phyloP scores from a whole-genome alignment of 2,888 invertebrate genomes.

The Ophonus ardosiacus region DNA sequence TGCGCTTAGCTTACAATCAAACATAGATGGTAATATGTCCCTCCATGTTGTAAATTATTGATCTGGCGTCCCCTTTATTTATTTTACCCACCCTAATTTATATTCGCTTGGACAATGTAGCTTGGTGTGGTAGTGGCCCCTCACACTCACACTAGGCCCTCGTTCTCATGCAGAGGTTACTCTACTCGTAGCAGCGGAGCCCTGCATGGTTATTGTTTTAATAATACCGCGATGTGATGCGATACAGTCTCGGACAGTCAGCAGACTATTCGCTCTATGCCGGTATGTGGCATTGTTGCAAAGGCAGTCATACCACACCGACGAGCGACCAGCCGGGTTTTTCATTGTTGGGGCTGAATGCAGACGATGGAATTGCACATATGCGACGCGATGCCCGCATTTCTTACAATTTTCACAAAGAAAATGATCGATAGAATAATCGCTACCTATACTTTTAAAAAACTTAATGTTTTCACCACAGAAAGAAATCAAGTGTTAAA shows the following conservation, averaged over 20 bases:
- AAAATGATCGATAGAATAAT: too few relatives aligned
- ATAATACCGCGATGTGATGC: conserved; percentile 21
- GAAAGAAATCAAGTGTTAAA: too few relatives aligned
- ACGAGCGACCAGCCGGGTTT: neutral
- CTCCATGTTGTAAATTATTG: conserved; percentile 73
- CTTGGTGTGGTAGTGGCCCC: conserved; percentile 15
- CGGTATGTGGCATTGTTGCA: conserved; percentile 25
- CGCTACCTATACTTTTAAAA: too few relatives aligned
- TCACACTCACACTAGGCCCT: neutral
- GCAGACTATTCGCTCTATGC: neutral
- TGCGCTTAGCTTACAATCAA: neutral
- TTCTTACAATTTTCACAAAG: too few relatives aligned
- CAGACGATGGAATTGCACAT: neutral
- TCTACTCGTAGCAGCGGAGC: neutral
- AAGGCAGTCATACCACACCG: neutral
- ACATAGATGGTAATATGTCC: neutral
- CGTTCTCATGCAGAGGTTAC: too few relatives aligned
- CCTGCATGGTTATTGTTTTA: conserved; percentile 34
- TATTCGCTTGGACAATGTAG: conserved; percentile 68
- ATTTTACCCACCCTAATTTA: conserved; percentile 75
- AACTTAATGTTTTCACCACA: too few relatives aligned
- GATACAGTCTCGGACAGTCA: neutral
- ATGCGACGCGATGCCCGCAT: too few relatives aligned
- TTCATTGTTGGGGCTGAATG: neutral
- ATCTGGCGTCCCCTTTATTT: conserved; percentile 74